Evolutionary conservation across 2,113 vertebrate species (phyloP).

Genomic region (Dromiciops gliroides): DNA sequence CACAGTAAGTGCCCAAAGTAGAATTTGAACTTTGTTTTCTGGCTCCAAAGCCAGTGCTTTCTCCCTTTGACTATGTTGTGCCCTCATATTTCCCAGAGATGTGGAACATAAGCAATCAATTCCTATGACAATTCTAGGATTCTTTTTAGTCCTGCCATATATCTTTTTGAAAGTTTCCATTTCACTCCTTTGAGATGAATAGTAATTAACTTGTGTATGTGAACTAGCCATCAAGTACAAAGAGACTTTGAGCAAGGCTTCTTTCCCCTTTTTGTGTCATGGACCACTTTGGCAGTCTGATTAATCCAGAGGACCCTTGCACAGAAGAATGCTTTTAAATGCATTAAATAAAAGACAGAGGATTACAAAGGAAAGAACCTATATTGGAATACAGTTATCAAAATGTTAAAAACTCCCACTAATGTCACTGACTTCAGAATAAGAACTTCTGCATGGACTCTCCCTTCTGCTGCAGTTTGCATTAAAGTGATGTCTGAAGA

Average conservation of each 20-base stretch:
- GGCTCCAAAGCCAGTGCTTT: not conserved
- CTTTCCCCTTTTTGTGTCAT: not conserved
- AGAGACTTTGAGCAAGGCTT: not conserved
- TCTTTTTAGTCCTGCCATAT: slow-evolving; percentile 27
- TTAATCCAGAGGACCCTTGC: not conserved
- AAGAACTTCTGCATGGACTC: not conserved
- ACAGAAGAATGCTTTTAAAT: not conserved
- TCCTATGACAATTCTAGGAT: slow-evolving; percentile 41
- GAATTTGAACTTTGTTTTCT: not conserved
- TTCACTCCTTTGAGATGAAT: slow-evolving; percentile 2
- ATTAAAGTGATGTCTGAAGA: not conserved
- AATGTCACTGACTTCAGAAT: not conserved
- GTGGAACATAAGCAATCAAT: slow-evolving; percentile 35
- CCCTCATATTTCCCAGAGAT: slow-evolving; percentile 18
- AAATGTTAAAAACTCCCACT: not conserved
- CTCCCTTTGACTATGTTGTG: not conserved
- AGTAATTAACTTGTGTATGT: not conserved
- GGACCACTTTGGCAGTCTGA: not conserved
- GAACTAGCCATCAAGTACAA: not conserved
- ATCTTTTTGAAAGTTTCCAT: not conserved
- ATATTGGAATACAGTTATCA: not conserved
- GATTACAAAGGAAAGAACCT: not conserved
- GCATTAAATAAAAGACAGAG: not conserved
- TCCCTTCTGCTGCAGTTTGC: not conserved
- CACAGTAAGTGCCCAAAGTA: not conserved